Conservation (phyloP, 2,113 vertebrate genomes). For the Nesoenas mayeri region DNA sequence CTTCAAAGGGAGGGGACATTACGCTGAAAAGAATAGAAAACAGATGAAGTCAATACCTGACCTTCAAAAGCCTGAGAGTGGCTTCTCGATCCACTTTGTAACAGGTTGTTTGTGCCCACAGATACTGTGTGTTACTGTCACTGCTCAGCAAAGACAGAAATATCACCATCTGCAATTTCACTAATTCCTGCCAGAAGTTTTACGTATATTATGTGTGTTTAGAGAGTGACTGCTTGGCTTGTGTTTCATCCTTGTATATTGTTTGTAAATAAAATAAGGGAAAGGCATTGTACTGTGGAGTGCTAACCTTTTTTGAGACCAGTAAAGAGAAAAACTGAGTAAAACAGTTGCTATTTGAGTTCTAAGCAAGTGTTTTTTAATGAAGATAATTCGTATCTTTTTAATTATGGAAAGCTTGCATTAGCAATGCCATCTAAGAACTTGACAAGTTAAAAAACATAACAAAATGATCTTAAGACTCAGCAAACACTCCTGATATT, state of each 20-base stretch:
- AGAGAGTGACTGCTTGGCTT: neutral
- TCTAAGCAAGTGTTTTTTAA: neutral
- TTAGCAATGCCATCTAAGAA: neutral
- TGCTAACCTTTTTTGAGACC: neutral
- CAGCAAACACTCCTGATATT: neutral
- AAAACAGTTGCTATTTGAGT: neutral
- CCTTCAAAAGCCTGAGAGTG: neutral
- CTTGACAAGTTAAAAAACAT: neutral
- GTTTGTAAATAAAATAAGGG: neutral
- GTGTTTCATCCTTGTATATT: neutral
- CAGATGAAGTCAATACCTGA: neutral
- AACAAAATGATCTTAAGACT: neutral
- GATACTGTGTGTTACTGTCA: neutral
- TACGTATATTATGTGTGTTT: neutral
- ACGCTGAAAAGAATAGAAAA: neutral
- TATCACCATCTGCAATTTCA: neutral
- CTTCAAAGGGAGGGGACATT: neutral
- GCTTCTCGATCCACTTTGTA: rapidly evolving
- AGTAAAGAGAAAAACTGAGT: neutral
- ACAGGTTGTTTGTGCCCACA: neutral
- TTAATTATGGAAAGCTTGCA: neutral
- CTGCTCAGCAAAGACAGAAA: neutral
- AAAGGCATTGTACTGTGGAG: neutral
- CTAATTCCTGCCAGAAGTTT: neutral
- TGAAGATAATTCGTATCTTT: neutral